phyloP scores from a whole-genome alignment of 2,113 vertebrate genomes.

The Trinectes maculatus region DNA sequence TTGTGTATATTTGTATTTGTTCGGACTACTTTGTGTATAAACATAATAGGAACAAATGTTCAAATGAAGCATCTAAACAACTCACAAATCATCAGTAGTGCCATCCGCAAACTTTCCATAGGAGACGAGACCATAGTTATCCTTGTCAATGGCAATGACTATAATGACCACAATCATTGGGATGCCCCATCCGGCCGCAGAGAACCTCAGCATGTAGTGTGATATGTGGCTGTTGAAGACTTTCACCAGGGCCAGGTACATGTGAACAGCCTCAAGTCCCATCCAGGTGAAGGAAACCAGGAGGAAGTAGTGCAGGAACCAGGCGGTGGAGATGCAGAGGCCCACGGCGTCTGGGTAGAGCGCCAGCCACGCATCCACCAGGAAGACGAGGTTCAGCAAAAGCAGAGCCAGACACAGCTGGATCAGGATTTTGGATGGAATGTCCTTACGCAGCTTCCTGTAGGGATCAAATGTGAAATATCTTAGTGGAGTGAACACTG shows the following conservation, averaged over 20 bases:
- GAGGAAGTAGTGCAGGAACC: slow-evolving; percentile 96
- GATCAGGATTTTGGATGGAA: slow-evolving; percentile 95
- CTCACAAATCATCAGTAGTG: slow-evolving; percentile 89
- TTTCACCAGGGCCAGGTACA: slow-evolving; percentile 97
- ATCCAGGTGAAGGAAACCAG: slow-evolving; percentile 97
- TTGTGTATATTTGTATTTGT: background rate
- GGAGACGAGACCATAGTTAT: slow-evolving; percentile 88
- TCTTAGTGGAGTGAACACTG: background rate
- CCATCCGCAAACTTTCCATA: slow-evolving; percentile 85
- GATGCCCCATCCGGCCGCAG: slow-evolving; percentile 90
- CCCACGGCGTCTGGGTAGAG: slow-evolving; percentile 81
- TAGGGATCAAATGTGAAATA: slow-evolving; percentile 18
- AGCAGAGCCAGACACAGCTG: slow-evolving; percentile 91
- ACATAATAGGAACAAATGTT: background rate
- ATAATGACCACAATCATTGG: slow-evolving; percentile 88
- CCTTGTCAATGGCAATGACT: slow-evolving; percentile 84
- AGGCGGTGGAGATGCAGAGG: slow-evolving; percentile 93
- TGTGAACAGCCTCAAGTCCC: slow-evolving; percentile 97
- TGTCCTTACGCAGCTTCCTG: slow-evolving; percentile 95
- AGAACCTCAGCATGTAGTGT: slow-evolving; percentile 93
- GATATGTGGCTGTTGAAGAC: slow-evolving; percentile 93
- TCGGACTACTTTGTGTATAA: background rate
- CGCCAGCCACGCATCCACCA: slow-evolving; percentile 92
- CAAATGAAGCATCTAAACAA: slow-evolving; percentile 36
- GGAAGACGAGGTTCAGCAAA: slow-evolving; percentile 90